Evolutionary conservation across 2,797 vertebrate genomes (phyloP), one percentile per base, ranked within the genome.

Genomic region (Austrolebias charrua): DNA sequence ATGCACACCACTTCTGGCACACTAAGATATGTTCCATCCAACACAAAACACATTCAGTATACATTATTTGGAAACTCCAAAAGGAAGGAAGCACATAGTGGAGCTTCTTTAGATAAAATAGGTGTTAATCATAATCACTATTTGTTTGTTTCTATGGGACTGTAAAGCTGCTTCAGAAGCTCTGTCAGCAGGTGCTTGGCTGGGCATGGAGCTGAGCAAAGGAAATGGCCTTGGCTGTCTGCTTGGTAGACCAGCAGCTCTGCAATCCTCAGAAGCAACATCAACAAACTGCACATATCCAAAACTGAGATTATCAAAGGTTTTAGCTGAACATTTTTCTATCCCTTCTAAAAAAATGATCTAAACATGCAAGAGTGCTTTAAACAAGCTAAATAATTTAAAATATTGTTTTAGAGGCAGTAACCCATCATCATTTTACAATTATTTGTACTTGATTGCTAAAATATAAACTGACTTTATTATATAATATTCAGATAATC

Each of bases 251-350:
- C 82, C 49, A 50, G 71, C 69, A 71, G 76, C 79, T 68, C 68
- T 2, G 69, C 81, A 73, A 78, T 67, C 62, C 76, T 80, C 66
- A 68, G 58, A 81, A 68, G 79, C 83, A 83, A 83, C 73, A 72
- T 87, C 89, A 87, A 85, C 82, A 85, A 73, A 71, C 75, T 86
- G 89, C 76, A 82, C 90, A 87, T 90, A 90, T 90, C 74, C 66
- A 75, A 69, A 84, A 90, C 84, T 79, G 86, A 88, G 87, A 84
- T 86, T 86, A 86, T 66, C 60, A 10, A 48, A 62, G 74, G 71
- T 82, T 83, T 80, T 60, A 58, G 84, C 72, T 58, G 56, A 61
- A 71, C 76, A 62, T 65, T 76, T 72, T 62, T 76, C 24, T 1
- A 5, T 57, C 43, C 74, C 63, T 47, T 71, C 35, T 38, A 63